A percentile compares a stretch with the other conserved stretches of the same genome.
These are phyloP conservation scores for Morus bassanus DNA, from an alignment of 2,797 vertebrate species.

Conservation along the genomic window DNA sequence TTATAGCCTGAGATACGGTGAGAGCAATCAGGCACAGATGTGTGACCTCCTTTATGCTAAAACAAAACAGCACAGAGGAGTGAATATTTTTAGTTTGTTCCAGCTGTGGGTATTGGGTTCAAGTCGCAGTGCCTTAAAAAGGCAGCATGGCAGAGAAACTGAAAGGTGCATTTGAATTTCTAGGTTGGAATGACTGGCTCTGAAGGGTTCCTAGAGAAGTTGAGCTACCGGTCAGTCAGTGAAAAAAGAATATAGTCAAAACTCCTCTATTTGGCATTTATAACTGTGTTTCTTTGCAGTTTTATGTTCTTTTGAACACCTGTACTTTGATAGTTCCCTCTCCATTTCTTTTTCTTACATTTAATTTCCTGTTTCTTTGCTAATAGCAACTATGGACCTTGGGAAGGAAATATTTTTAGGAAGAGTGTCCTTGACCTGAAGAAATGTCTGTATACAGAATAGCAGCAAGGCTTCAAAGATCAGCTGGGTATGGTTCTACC, in stretches of 20 bases:
- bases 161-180: constrained; percentile 6
- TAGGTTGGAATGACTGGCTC: not conserved
- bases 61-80: not conserved
- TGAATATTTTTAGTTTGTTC: not conserved
- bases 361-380: not conserved
- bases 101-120: not conserved
- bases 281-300: not conserved
- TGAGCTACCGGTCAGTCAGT: not conserved
- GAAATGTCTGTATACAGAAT: not conserved
- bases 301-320: not conserved
- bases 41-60: not conserved
- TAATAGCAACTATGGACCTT: not conserved
- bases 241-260: not conserved
- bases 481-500: no score
- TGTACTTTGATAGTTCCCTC: not conserved
- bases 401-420: not conserved
- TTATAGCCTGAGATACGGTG: not conserved
- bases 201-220: not conserved
- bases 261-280: not conserved
- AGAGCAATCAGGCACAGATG: not conserved
- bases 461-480: not conserved
- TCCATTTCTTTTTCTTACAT: not conserved
- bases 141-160: not conserved
- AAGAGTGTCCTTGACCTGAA: not conserved
- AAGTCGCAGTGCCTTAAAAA: not conserved